These are phyloP conservation scores for Cynoglossus semilaevis DNA, from an alignment of 2,113 vertebrate genomes.

Conservation along the genomic window DNA sequence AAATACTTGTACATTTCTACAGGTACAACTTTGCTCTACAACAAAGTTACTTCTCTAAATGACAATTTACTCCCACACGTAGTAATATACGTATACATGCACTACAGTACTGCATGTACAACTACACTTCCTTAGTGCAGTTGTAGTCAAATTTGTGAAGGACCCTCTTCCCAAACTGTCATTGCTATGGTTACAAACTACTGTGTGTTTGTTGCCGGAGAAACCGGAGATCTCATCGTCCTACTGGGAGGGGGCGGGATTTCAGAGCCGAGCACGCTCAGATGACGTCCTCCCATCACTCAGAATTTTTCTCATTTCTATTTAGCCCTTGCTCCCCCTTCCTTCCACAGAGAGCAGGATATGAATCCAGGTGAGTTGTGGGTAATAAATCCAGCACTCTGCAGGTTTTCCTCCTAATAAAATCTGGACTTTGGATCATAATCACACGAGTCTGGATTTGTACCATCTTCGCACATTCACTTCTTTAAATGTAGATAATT, in stretches of 20 bases:
- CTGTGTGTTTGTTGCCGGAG: slow-evolving; percentile 27
- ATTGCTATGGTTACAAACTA: slow-evolving; percentile 36
- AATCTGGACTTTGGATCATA: slow-evolving; percentile 49
- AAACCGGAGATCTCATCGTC: slow-evolving; percentile 33
- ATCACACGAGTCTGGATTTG: slow-evolving; percentile 33
- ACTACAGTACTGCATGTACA: no score
- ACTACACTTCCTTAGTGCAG: background rate
- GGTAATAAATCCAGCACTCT: slow-evolving; percentile 57
- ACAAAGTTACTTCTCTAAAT: no score
- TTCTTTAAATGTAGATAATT: slow-evolving; percentile 16
- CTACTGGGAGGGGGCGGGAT: slow-evolving; percentile 27
- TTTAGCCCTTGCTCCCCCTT: slow-evolving; percentile 5
- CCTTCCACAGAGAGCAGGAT: slow-evolving; percentile 46
- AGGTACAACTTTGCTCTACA: background rate
- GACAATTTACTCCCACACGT: no score
- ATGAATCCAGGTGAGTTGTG: slow-evolving; percentile 56
- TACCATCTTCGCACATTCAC: slow-evolving; percentile 5
- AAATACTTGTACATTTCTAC: background rate
- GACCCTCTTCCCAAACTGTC: background rate
- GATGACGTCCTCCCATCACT: slow-evolving; percentile 37
- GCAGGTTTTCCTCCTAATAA: slow-evolving; percentile 55
- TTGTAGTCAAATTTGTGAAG: no score
- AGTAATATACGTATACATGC: no score
- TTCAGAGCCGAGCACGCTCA: slow-evolving; percentile 30
- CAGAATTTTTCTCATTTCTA: slow-evolving; percentile 26